These are phyloP conservation scores for Bungarus multicinctus DNA, from an alignment of 2,113 vertebrate species.

Conservation along the genomic window DNA sequence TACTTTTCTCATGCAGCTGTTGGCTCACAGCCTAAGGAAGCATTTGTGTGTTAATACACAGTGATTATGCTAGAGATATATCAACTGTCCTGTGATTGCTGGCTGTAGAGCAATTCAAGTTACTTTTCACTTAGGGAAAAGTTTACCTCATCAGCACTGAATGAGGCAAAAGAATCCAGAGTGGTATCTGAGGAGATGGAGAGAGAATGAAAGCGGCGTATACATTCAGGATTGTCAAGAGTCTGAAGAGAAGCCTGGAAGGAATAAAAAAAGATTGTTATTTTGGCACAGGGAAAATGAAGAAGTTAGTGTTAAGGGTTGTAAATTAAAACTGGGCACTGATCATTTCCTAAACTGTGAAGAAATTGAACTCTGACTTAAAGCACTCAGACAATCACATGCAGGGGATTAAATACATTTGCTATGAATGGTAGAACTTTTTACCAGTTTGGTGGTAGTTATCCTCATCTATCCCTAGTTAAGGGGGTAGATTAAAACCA, in stretches of 20 bases:
- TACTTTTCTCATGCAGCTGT: background rate
- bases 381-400: background rate
- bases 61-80: background rate
- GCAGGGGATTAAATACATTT: background rate
- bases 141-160: constrained; percentile 80
- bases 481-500: background rate
- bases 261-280: background rate
- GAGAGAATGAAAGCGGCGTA: constrained; percentile 84
- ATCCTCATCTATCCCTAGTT: background rate
- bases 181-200: constrained; percentile 86
- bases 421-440: background rate
- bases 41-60: background rate
- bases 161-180: constrained; percentile 83
- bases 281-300: background rate
- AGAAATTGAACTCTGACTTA: background rate
- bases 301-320: background rate
- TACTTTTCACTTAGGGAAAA: background rate
- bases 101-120: background rate
- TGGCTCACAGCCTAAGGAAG: background rate
- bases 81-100: background rate
- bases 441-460: background rate
- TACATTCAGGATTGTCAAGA: constrained; percentile 72
- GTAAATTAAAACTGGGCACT: background rate
- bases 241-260: constrained; percentile 56
- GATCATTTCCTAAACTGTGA: background rate